These are phyloP conservation scores for Vulpes vulpes DNA, from an alignment of 2,113 vertebrate genomes.

Conservation along the genomic window DNA sequence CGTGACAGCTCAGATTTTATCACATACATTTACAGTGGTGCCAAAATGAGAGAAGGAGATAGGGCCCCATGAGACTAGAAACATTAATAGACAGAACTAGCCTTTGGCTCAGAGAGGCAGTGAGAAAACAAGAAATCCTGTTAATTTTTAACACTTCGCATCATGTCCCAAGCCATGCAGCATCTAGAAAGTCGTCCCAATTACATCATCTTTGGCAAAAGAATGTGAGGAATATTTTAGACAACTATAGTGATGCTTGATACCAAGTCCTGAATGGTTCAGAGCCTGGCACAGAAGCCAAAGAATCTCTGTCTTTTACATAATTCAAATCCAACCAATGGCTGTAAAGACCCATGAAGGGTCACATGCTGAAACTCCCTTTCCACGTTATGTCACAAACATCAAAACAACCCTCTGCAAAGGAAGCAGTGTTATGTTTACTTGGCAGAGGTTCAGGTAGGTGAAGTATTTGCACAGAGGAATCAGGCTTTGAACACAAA, in stretches of 20 bases:
- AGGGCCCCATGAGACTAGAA: slow-evolving; percentile 19
- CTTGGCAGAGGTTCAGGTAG: not conserved
- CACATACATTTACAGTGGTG: slow-evolving; percentile 41
- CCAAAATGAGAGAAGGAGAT: not conserved
- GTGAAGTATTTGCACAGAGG: not conserved
- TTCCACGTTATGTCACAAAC: not conserved
- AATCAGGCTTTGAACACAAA: not conserved
- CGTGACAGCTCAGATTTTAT: slow-evolving; percentile 47
- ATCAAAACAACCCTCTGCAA: not conserved
- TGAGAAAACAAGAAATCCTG: slow-evolving; percentile 48
- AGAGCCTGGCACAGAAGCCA: not conserved
- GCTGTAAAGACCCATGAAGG: not conserved
- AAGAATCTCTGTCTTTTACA: not conserved
- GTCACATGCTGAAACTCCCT: not conserved
- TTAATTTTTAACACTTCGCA: slow-evolving; percentile 65
- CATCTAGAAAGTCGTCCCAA: not conserved
- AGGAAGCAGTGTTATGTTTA: not conserved
- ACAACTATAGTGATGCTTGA: not conserved
- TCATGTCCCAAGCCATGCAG: not conserved
- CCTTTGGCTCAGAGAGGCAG: slow-evolving; percentile 19
- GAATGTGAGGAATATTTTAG: not conserved
- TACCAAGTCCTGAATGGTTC: not conserved
- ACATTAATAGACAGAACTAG: slow-evolving; percentile 24
- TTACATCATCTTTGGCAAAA: slow-evolving; percentile 31
- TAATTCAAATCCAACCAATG: not conserved